Base-by-base conservation (phyloP, 2,888 invertebrate species). In the Drosophila leonis region DNA sequence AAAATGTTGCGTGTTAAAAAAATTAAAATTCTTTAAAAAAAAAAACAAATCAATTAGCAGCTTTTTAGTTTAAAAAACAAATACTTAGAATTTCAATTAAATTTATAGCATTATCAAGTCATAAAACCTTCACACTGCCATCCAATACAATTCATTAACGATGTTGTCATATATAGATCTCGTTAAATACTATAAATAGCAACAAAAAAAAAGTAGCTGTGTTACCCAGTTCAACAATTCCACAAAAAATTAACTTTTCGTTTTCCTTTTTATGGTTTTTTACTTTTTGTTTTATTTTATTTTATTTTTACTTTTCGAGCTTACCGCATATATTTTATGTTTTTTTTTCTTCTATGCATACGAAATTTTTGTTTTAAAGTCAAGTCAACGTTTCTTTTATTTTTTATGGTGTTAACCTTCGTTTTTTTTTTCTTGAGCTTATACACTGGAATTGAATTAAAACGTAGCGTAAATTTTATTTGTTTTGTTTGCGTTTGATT, bases 371-470 rank as follows among this genome's bases (percentile, higher is more conserved):
- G 61, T 33, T 64, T 68, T 62, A 31, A 62, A 65, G 61, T 67
- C 73, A 65, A 77, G 51, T 70, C 57, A 65, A 74, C 42, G 48
- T 69, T 60, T 55, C 24, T 68, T 67, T 72, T 54, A 54, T 54
- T 72, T 44, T 67, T 59, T 71, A 73, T 79, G 46, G 44, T 54
- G 54, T 48, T 74, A 82, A 82, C 83, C 88, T 83, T 84, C 80
- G 73, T 20, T 31, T 18, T 27, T 54, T 18, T 65, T 20, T 31
- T 20, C 63, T 46, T 31, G 51, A 71, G 41, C 41, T 63, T 51
- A 60, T 44, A 82, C 88, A 89, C 84, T 84, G 79, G 89, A 86
- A 79, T 70, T 61, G 39, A 65, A 78, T 74, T 44, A 41, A 63
- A 79, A 63, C 42, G 56, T 49, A 39, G 49, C 63, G 65, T 65